A percentile compares a stretch with the other conserved stretches of the same genome.
These are phyloP conservation scores for Erpetoichthys calabaricus DNA, from an alignment of 2,797 vertebrate genomes.

Conservation along the genomic window DNA sequence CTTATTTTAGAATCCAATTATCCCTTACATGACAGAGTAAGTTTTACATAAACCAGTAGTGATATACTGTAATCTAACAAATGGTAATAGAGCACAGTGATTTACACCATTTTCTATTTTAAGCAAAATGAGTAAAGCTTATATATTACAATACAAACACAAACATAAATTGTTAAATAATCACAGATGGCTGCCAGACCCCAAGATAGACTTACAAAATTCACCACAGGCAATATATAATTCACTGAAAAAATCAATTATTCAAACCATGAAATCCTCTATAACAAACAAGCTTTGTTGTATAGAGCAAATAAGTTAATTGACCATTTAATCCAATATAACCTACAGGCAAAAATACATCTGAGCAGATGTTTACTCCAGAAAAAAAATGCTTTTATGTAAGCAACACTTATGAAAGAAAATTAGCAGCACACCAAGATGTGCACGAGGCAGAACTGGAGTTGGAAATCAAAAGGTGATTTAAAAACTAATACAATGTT, in stretches of 20 bases:
- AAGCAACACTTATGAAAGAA: background rate
- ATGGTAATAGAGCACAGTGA: too few species aligned
- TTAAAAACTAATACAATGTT: too few species aligned
- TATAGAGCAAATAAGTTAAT: background rate
- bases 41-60: too few species aligned
- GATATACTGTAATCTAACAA: too few species aligned
- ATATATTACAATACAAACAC: too few species aligned
- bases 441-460: too few species aligned
- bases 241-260: background rate
- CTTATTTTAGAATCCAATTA: too few species aligned
- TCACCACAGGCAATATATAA: background rate
- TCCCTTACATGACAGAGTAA: background rate
- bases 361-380: background rate
- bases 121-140: too few species aligned
- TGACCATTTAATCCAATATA: conserved; percentile 3
- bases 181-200: background rate
- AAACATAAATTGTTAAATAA: too few species aligned
- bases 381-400: background rate
- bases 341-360: background rate
- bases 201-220: background rate
- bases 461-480: too few species aligned
- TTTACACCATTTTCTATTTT: too few species aligned
- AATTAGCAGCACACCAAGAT: background rate
- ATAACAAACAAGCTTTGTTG: background rate
- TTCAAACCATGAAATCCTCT: background rate